Evolutionary conservation across 2,888 invertebrate genomes (phyloP), one percentile per base, ranked within the genome.

Genomic region (Melieria omissa): DNA sequence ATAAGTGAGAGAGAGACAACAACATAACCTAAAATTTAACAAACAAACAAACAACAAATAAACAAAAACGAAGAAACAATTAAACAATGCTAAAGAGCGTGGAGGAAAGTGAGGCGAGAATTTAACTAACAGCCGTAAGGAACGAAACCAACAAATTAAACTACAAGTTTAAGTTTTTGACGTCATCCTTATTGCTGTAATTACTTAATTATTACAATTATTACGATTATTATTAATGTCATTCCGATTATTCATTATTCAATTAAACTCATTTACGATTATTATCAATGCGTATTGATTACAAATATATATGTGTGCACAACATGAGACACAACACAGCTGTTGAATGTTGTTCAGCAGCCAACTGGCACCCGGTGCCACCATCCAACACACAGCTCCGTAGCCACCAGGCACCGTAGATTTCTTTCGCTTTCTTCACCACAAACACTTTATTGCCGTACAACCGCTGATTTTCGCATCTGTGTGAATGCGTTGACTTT

Each of bases 181-280:
- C 73, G 64, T 75, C 70, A 71, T 74, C 68, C 65, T 66, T 71
- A n/a, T 46, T 66, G 62, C 71, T 66, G n/a, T 61, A 69, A 72
- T 68, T 64, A 66, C 71, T 70, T 74, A 74, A 29, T 29, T 29
- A 29, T 29, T 29, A 29, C 29, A 29, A 29, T 29, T 29, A 29
- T 29, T 29, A 29, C 29, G 29, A 29, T 29, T 29, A 29, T 29
- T 29, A 29, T 29, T 29, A 29, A 29, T 29, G 29, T 29, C 29
- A 29, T 29, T 29, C 29, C 29, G 29, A 42, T 44, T 67, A 57
- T 67, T 57, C 46, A 57, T 67, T 67, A 67, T 58, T 67, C 67
- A 49, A 67, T 67, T 67, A 41, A 67, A 67, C 60, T 58, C 60
- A 67, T 58, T 57, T 67, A 67, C 54, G 58, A 47, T 66, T 46